Evolutionary conservation across 1,140 invertebrate genomes (phyloP).

Genomic region (Brachionus angularis): DNA sequence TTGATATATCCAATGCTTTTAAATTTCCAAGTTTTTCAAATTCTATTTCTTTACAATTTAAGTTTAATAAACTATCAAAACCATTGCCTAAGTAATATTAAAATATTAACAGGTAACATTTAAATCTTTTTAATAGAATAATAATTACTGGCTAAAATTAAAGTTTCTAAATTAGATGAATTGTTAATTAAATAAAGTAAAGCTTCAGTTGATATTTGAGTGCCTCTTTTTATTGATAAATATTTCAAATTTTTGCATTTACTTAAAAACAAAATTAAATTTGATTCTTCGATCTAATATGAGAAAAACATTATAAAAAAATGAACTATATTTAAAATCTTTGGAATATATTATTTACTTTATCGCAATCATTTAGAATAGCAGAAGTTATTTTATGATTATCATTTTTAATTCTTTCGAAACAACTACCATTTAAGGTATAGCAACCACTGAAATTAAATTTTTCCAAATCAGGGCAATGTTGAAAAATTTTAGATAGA

Average conservation of each 20-base stretch:
- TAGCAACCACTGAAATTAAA: slow-evolving; percentile 14
- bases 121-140: neutral
- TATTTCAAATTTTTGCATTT: slow-evolving; percentile 13
- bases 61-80: slow-evolving; percentile 20
- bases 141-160: neutral
- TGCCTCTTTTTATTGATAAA: neutral
- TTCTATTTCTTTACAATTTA: neutral
- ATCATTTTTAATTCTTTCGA: neutral
- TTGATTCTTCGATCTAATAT: neutral
- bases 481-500: slow-evolving; percentile 27
- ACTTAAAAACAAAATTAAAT: neutral
- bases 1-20: slow-evolving; percentile 1
- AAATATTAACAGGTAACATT: neutral
- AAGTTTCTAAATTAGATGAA: neutral
- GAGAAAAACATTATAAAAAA: no score
- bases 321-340: no score
- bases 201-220: neutral
- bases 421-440: neutral
- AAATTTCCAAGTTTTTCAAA: slow-evolving; percentile 19
- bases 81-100: neutral
- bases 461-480: slow-evolving; percentile 11
- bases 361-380: slow-evolving; percentile 16
- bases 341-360: neutral
- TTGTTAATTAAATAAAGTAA: neutral
- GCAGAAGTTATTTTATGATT: neutral